Base-by-base conservation (phyloP, 2,888 invertebrate species). In the Noctua pronuba region DNA sequence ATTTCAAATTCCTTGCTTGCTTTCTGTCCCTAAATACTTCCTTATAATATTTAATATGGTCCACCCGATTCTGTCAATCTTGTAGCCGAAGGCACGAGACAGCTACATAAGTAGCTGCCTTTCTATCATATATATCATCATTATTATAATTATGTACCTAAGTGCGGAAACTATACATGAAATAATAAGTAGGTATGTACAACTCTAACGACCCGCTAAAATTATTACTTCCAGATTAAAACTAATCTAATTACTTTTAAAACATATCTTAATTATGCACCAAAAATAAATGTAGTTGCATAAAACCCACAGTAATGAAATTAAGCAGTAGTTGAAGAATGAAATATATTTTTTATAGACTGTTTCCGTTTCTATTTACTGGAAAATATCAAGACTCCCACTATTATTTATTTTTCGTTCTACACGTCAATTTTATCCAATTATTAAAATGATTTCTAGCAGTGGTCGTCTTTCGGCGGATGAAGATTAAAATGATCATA, bases 301-400 rank as follows among this genome's bases (percentile, higher is more conserved):
- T 28, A 28, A 16, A n/a, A 62, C 10, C 21, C 24, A 52, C 13
- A 24, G 41, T 2, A 18, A 52, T 62, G 16, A 52, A 77, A n/a
- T 62, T 21, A 69, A 70, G 35, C 52, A 44, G 2, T 46, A 28
- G 35, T 75, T 58, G 10, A 75, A 79, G 13, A 28, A 65, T 35
- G 18, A 28, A 65, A 24, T 38, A n/a, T 35, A 58, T n/a, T 46
- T 46, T 38, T 65, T 49, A 31, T 73, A 18, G 31, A 3, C n/a
- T 5, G 21, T 64, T 55, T 65, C 46, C 46, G 31, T 55, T 58
- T 80, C 10, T 35, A 44, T 49, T 49, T 66, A 65, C 18, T 41
- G 11, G 7, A 65, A 49, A 79, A 5, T 65, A 11, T 55, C 5
- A 65, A 78, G 31, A 58, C 16, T 79, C 58, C 41, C 64, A 65